Conservation (phyloP, 2,888 invertebrate genomes). For the Perithous albicinctus region DNA sequence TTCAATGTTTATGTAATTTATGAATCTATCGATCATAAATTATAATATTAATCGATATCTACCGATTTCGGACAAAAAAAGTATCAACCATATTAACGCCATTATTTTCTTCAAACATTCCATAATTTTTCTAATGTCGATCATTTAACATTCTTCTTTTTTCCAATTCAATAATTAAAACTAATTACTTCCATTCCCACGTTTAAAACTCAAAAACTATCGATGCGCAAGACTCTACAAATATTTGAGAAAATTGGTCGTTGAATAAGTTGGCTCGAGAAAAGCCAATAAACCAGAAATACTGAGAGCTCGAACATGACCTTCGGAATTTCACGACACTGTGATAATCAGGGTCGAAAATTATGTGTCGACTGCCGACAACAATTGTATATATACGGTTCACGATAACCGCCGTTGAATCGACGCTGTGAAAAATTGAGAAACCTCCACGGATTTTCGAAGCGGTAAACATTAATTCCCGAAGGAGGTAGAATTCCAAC, state of each 20-base stretch:
- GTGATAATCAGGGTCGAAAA: background rate
- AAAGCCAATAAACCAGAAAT: background rate
- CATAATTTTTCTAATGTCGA: too few species aligned
- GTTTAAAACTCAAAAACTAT: too few species aligned
- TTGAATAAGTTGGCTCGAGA: background rate
- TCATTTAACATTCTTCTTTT: too few species aligned
- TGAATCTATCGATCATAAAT: too few species aligned
- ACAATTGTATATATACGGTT: background rate
- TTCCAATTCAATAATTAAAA: too few species aligned
- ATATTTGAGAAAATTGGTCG: background rate
- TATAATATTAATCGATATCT: too few species aligned
- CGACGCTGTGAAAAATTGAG: background rate
- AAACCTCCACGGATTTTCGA: background rate
- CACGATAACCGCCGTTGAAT: slow-evolving; percentile 4
- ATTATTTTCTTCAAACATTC: too few species aligned
- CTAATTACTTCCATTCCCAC: too few species aligned
- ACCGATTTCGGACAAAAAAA: too few species aligned
- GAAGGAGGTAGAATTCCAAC: slow-evolving; percentile 55
- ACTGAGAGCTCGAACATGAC: background rate
- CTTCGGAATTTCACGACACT: background rate
- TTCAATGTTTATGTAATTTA: too few species aligned
- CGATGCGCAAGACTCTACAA: background rate
- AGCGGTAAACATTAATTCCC: slow-evolving; percentile 65
- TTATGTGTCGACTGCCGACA: background rate
- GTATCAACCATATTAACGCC: too few species aligned